Evolutionary conservation across 2,113 vertebrate species (phyloP).

Genomic region (Leucosticte australis): DNA sequence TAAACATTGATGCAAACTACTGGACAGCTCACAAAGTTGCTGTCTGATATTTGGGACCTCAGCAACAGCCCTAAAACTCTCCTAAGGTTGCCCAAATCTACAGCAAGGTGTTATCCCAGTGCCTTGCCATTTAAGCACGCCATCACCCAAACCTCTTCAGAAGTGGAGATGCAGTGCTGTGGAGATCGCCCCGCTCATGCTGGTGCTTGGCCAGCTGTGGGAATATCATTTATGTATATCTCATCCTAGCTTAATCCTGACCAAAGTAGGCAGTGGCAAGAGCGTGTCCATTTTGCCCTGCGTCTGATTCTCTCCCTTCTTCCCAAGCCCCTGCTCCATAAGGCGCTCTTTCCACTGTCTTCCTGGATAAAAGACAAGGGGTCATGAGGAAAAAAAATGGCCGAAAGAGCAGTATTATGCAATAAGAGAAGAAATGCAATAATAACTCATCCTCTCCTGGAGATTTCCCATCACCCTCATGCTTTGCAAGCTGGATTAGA

Average conservation of each 20-base stretch:
- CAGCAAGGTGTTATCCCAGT: rapidly evolving
- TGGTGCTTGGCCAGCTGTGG: not conserved
- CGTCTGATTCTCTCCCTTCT: not conserved
- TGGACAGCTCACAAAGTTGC: not conserved
- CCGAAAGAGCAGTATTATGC: conserved; percentile 40
- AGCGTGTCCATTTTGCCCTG: rapidly evolving
- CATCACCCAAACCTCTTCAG: not conserved
- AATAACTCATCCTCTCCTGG: conserved; percentile 17
- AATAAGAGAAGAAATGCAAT: conserved; percentile 30
- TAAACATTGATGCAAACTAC: not conserved
- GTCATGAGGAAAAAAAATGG: not conserved
- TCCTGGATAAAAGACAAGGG: not conserved
- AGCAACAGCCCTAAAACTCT: not conserved
- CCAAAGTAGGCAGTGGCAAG: not conserved
- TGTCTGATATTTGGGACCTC: not conserved
- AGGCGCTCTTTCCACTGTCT: not conserved
- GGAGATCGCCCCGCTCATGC: not conserved
- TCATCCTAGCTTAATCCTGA: not conserved
- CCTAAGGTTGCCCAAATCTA: not conserved
- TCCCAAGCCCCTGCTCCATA: not conserved
- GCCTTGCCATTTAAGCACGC: not conserved
- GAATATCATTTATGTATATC: not conserved
- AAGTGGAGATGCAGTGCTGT: not conserved
- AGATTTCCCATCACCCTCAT: not conserved
- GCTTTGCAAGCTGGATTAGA: not conserved